Base-by-base conservation (phyloP, 2,888 invertebrate genomes). In the Bhutanitis thaidina region DNA sequence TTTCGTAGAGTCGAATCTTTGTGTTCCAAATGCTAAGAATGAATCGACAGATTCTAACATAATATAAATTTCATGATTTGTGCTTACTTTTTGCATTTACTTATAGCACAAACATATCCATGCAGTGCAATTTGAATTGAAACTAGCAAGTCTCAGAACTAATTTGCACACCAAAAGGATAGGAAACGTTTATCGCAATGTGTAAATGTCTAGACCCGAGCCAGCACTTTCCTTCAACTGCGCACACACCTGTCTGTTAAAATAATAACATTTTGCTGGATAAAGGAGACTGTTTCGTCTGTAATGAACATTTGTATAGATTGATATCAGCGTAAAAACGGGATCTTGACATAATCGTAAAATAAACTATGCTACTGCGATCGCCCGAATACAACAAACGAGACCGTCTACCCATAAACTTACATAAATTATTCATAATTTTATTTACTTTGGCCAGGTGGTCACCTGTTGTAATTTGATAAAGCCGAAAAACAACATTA, bases 381-480 rank as follows among this genome's bases (percentile, higher is more conserved):
- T 41, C 43, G 25, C 53, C 36, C 41, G 25, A 30, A 30, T 37
- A 54, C 38, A 53, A 43, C 54, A 55, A 54, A 55, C 54, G 47
- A 52, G 27, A 52, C 57, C 48, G 50, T 48, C 43, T 39, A 27
- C 49, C 58, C 56, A 62, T 69, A 68, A 63, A 75, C 79, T 72
- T 61, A 58, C 67, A 74, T 77, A 70, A 20, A 12, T 67, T 66
- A 57, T 41, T 46, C 56, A 58, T 60, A 61, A 65, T 65, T 61
- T 56, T 56, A 52, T 65, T 57, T 48, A 57, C 59, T 52, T 46
- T 56, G 48, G 58, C 72, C 85, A 84, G 81, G 79, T 86, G 86
- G 80, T 61, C 66, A 55, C 34, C 47, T 59, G 53, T 29, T 60
- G 85, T 74, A 84, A 87, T 66, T 57, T 69, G 81, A 87, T 80